These are phyloP conservation scores for Montifringilla adamsi DNA, from an alignment of 2,113 vertebrate species.

Conservation along the genomic window DNA sequence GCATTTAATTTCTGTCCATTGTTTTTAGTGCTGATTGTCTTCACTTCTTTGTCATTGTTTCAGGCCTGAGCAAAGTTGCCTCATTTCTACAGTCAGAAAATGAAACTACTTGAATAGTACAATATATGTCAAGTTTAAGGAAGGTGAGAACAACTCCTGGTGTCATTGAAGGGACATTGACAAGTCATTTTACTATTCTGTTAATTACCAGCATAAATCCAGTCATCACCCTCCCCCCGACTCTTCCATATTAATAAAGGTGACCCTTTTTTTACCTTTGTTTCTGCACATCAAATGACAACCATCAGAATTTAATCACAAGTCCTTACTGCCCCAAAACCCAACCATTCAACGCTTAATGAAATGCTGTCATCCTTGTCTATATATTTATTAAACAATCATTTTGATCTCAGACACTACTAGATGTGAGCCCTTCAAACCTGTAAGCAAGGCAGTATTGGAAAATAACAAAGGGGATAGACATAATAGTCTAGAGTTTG, in stretches of 20 bases:
- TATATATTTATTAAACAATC: background rate
- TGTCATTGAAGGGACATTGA: background rate
- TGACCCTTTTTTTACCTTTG: background rate
- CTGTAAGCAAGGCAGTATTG: background rate
- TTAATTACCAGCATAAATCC: background rate
- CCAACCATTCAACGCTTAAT: background rate
- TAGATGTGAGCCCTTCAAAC: background rate
- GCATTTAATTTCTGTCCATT: background rate
- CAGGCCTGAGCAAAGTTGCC: background rate
- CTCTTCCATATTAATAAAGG: background rate
- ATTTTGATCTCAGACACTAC: background rate
- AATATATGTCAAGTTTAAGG: background rate
- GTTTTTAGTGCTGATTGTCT: background rate
- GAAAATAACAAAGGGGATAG: background rate
- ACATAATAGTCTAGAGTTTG: background rate
- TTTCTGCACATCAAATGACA: background rate
- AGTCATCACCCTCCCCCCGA: background rate
- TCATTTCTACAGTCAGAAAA: background rate
- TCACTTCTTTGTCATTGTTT: background rate
- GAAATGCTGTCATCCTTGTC: background rate
- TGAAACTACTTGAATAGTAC: background rate
- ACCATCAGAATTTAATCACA: background rate
- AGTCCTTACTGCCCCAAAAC: background rate
- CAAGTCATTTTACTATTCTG: background rate
- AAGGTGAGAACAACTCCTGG: background rate